Base-by-base conservation (phyloP, 2,888 invertebrate species). In the Napeogenes sylphis region DNA sequence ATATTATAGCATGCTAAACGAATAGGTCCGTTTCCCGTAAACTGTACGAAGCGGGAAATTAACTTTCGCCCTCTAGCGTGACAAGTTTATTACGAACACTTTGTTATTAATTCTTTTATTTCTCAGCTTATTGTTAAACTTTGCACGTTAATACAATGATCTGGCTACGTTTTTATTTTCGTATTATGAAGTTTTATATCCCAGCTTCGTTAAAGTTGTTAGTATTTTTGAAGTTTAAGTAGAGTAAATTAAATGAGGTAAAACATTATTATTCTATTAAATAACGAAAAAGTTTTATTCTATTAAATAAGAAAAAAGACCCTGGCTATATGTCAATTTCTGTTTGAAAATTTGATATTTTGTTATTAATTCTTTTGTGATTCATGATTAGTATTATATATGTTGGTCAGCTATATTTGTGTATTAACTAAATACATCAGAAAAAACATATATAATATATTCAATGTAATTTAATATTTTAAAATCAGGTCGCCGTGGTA, bases 81-180 rank as follows among this genome's bases (percentile, higher is more conserved):
- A 87, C 87, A 87, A 85, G 80, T 88, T 86, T 87, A 88, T 87
- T 87, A 88, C 84, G 81, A 85, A 83, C 80, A 82, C 80, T 81
- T 83, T 78, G 76, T 79, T 80, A 78, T 82, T 85, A 81, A 81
- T 79, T 78, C 77, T 77, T 81, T 79, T 80, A 77, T 80, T 79
- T 61, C 54, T 51, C 55, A 64, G 35, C 32, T 63, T 62, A 63
- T 61, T 64, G 62, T 67, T 58, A 47, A 51, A 61, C 56, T 60
- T 58, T 59, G 55, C 14, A 42, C 46, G 55, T n/a, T 55, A 30
- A 56, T 45, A 66, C 46, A 65, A 63, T 65, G 56, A 21, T 51
- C 30, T 38, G 35, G 42, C 4, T 54, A 33, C 21, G n/a, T 33
- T 55, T 38, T 32, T 59, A 53, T 55, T 38, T 56, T 57, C 14